Evolutionary conservation across 2,888 invertebrate species (phyloP), one percentile per base, ranked within the genome.

Genomic region (Bugulina stolonifera): DNA sequence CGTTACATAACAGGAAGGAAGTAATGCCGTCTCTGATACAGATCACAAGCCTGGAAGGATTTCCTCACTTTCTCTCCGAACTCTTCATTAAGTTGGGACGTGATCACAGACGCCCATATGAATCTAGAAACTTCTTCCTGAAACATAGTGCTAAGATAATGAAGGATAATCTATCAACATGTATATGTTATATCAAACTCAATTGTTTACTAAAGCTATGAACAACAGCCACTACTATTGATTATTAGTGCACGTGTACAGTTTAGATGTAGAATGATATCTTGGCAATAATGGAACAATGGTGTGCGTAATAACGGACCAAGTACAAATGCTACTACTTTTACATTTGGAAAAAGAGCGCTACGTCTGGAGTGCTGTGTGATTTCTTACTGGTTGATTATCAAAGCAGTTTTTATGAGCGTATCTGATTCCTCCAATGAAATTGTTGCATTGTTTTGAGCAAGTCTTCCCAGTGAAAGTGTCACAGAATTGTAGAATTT

Each of bases 311-410:
- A n/a, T n/a, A n/a, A n/a, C n/a, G n/a, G n/a, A n/a, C n/a, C n/a
- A n/a, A n/a, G n/a, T n/a, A n/a, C n/a, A n/a, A n/a, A n/a, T n/a
- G n/a, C n/a, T n/a, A n/a, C n/a, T n/a, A n/a, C n/a, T n/a, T n/a
- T n/a, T n/a, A n/a, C n/a, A n/a, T n/a, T n/a, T n/a, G n/a, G n/a
- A 52, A 52, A 52, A 52, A 52, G 10, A 22, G 22, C 10, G 22
- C 52, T 14, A 52, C 52, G 52, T 14, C 10, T 14, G 10, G 22
- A 14, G 10, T 52, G 10, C 18, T 52, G 10, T 52, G 18, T 10
- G 18, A 52, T 52, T 57, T 23, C 64, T 32, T 64, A 64, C 64
- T 32, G 64, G 64, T 32, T 64, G 64, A 34, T 64, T 64, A 14
- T 32, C 18, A 32, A 64, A 64, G 27, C 64, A 64, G 64, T 64